Evolutionary conservation across 64 coral and sea anemone species (phyloP).

Genomic region (Pocillopora damicornis): DNA sequence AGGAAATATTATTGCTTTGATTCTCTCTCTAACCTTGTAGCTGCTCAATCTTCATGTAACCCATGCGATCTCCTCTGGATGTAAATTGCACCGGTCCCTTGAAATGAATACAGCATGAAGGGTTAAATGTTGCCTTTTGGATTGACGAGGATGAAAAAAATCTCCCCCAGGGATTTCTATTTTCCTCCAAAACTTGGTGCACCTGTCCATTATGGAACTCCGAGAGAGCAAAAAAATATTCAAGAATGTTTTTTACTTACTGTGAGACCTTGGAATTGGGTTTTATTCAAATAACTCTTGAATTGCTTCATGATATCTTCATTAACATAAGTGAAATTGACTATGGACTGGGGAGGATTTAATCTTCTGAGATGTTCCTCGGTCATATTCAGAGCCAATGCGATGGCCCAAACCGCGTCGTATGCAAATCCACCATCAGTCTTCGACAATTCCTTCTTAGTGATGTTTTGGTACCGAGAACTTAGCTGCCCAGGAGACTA

Average conservation of each 20-base stretch:
- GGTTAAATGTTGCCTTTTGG: too few relatives aligned
- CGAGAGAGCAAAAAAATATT: too few relatives aligned
- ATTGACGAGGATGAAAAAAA: too few relatives aligned
- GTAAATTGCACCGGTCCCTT: slow-evolving; percentile 74
- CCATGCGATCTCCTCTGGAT: slow-evolving; percentile 48
- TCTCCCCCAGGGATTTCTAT: too few relatives aligned
- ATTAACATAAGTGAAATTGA: slow-evolving; percentile 57
- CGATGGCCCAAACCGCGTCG: slow-evolving; percentile 80
- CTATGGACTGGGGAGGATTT: not conserved
- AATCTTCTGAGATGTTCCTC: slow-evolving; percentile 9
- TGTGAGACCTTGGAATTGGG: slow-evolving; percentile 63
- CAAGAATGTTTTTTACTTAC: slow-evolving; percentile 12
- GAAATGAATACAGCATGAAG: not conserved
- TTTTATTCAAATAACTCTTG: slow-evolving; percentile 28
- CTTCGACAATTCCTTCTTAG: not conserved
- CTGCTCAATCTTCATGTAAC: slow-evolving; percentile 61
- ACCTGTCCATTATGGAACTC: too few relatives aligned
- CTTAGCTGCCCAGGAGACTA: slow-evolving; percentile 32
- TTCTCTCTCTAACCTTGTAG: slow-evolving; percentile 55
- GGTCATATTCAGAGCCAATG: slow-evolving; percentile 59
- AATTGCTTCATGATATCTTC: slow-evolving; percentile 17
- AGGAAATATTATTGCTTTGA: not conserved
- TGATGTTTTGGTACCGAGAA: slow-evolving; percentile 5
- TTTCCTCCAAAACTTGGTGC: too few relatives aligned
- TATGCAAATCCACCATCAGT: slow-evolving; percentile 73